Evolutionary conservation across 2,888 invertebrate genomes (phyloP).

Genomic region (Clunio marinus): DNA sequence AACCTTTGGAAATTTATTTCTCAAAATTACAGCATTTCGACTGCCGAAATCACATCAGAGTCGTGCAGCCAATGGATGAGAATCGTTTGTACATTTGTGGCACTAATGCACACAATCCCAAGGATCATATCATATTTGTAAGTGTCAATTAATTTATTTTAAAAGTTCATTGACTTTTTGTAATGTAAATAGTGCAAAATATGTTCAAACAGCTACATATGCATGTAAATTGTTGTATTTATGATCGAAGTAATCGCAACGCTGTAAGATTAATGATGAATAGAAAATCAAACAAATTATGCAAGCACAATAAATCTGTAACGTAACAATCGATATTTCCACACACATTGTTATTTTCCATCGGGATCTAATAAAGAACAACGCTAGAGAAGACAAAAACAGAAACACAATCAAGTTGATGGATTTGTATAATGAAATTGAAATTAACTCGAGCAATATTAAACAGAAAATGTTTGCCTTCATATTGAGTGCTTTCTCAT

Average conservation of each 20-base stretch:
- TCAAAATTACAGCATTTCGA: slow-evolving; percentile 69
- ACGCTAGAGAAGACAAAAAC: background rate
- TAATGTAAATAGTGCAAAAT: too few relatives aligned
- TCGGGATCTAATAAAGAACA: background rate
- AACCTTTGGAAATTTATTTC: background rate
- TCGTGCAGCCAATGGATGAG: slow-evolving; percentile 82
- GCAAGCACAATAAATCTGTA: too few relatives aligned
- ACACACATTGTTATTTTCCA: background rate
- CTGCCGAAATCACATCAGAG: slow-evolving; percentile 81
- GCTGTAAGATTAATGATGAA: too few relatives aligned
- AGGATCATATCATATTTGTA: slow-evolving; percentile 83
- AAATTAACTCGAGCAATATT: too few relatives aligned
- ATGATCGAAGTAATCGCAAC: too few relatives aligned
- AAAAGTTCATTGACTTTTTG: background rate
- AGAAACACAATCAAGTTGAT: slow-evolving; percentile 28
- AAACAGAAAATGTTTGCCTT: too few relatives aligned
- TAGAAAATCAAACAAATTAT: too few relatives aligned
- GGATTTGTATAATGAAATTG: slow-evolving; percentile 21
- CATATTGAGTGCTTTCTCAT: too few relatives aligned
- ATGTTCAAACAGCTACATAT: too few relatives aligned
- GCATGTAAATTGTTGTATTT: too few relatives aligned
- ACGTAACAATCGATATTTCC: too few relatives aligned
- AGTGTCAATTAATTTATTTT: background rate
- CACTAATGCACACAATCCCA: slow-evolving; percentile 82
- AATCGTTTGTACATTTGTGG: slow-evolving; percentile 78